Evolutionary conservation across 2,888 invertebrate genomes (phyloP).

Genomic region (Drosophila mimica): DNA sequence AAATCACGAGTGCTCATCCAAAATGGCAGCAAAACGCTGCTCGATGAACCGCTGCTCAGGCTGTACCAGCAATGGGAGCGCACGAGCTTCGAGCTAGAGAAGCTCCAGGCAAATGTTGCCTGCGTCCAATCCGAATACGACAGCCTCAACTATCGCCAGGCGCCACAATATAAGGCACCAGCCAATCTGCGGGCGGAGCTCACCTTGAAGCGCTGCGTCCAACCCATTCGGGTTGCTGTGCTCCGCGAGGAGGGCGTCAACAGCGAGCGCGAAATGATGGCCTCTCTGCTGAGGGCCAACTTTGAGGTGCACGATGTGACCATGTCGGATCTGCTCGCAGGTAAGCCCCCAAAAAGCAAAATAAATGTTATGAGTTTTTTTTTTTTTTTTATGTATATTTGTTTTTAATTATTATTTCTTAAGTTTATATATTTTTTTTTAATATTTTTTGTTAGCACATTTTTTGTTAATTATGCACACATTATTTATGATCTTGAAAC

Average conservation of each 20-base stretch:
- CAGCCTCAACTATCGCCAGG: slow-evolving; percentile 88
- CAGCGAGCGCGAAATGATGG: slow-evolving; percentile 99
- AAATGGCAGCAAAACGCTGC: slow-evolving; percentile 76
- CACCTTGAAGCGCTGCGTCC: slow-evolving; percentile 81
- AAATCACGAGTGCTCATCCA: slow-evolving; percentile 67
- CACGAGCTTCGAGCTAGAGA: slow-evolving; percentile 95
- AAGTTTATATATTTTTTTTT: no score
- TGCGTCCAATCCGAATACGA: slow-evolving; percentile 93
- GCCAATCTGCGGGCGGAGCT: slow-evolving; percentile 86
- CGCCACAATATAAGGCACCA: slow-evolving; percentile 90
- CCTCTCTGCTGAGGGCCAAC: slow-evolving; percentile 93
- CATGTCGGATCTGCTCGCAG: slow-evolving; percentile 93
- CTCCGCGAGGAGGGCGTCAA: slow-evolving; percentile 97
- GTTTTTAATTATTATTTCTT: no score
- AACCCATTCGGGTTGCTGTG: slow-evolving; percentile 92
- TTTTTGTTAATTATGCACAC: no score
- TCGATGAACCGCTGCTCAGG: slow-evolving; percentile 88
- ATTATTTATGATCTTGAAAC: no score
- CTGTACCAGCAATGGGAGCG: slow-evolving; percentile 97
- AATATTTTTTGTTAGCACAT: no score
- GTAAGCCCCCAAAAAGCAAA: slow-evolving; percentile 42
- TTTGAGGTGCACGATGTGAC: slow-evolving; percentile 97
- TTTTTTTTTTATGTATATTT: no score
- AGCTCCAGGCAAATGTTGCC: slow-evolving; percentile 91
- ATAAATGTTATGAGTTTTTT: no score